phyloP scores from a whole-genome alignment of 2,888 invertebrate species.

The Alloplasta piceator region DNA sequence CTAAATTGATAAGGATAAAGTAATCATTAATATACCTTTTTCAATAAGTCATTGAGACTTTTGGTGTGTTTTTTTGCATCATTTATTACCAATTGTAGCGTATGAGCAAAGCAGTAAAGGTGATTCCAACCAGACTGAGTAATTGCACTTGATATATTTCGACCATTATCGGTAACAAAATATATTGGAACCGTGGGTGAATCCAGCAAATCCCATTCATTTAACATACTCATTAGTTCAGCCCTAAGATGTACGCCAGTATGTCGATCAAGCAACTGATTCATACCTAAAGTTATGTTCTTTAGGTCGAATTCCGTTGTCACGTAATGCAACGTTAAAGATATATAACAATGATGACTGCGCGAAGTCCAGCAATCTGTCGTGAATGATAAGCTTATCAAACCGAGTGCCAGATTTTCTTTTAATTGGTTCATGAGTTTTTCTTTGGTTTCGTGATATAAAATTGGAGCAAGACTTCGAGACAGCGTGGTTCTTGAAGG shows the following conservation, averaged over 20 bases:
- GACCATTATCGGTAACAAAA: slow-evolving; percentile 7
- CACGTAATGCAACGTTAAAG: slow-evolving; percentile 40
- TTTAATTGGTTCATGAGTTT: slow-evolving; percentile 12
- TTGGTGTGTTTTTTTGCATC: not conserved
- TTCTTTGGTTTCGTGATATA: slow-evolving; percentile 28
- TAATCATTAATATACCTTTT: not conserved
- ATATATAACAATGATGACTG: slow-evolving; percentile 12
- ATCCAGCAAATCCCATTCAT: slow-evolving; percentile 16
- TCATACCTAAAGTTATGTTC: slow-evolving; percentile 30
- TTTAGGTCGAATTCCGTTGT: slow-evolving; percentile 12
- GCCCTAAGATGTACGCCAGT: slow-evolving; percentile 16
- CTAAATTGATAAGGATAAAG: not conserved
- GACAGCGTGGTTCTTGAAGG: slow-evolving; percentile 38
- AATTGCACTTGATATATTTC: slow-evolving; percentile 25
- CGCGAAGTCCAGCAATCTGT: slow-evolving; percentile 31
- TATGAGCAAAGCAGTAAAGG: slow-evolving; percentile 27
- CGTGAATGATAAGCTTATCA: slow-evolving; percentile 32
- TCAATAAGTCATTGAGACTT: not conserved
- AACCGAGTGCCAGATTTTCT: slow-evolving; percentile 8
- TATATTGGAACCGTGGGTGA: not conserved
- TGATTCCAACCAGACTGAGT: not conserved
- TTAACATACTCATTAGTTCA: slow-evolving; percentile 18
- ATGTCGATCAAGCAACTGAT: slow-evolving; percentile 27
- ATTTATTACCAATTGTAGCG: not conserved
- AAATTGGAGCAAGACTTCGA: slow-evolving; percentile 14